A percentile compares a stretch with the other conserved stretches of the same genome.
Evolutionary conservation across 1,140 invertebrate genomes (phyloP).

Genomic region (Dendroctonus ponderosae): DNA sequence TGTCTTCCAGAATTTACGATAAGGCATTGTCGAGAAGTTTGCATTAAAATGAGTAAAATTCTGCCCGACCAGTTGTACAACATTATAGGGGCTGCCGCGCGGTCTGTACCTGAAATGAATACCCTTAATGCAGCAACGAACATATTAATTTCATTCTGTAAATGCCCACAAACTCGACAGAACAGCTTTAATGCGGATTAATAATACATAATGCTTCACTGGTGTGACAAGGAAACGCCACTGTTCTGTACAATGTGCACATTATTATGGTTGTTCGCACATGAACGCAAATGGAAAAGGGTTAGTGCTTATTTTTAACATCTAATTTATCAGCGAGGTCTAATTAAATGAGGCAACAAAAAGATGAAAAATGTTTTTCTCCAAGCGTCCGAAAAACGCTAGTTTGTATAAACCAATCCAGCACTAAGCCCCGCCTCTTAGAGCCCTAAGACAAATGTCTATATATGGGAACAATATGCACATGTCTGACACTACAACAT

Average conservation of each 20-base stretch:
- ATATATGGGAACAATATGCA: no score
- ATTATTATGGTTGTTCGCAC: conserved; percentile 62
- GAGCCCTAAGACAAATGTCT: no score
- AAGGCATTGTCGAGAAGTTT: conserved; percentile 54
- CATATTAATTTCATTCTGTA: conserved; percentile 57
- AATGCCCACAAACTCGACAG: conserved; percentile 42
- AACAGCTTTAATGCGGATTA: conserved; percentile 39
- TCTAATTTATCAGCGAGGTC: background rate
- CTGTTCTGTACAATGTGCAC: conserved; percentile 63
- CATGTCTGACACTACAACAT: no score
- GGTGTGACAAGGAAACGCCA: conserved; percentile 62
- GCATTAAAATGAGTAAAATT: conserved; percentile 46
- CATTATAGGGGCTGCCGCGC: conserved; percentile 54
- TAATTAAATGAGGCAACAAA: background rate
- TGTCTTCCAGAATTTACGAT: conserved; percentile 56
- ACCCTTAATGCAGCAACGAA: conserved; percentile 52
- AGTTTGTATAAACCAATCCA: no score
- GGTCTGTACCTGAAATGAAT: conserved; percentile 57
- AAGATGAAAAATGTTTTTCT: background rate
- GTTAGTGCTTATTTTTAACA: conserved; percentile 9
- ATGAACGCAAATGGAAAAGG: conserved; percentile 39
- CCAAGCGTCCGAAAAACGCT: no score
- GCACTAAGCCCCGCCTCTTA: no score
- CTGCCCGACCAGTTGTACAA: conserved; percentile 51
- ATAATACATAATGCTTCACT: conserved; percentile 59